Conservation (phyloP, 2,888 invertebrate genomes). For the Mythimna albipuncta region DNA sequence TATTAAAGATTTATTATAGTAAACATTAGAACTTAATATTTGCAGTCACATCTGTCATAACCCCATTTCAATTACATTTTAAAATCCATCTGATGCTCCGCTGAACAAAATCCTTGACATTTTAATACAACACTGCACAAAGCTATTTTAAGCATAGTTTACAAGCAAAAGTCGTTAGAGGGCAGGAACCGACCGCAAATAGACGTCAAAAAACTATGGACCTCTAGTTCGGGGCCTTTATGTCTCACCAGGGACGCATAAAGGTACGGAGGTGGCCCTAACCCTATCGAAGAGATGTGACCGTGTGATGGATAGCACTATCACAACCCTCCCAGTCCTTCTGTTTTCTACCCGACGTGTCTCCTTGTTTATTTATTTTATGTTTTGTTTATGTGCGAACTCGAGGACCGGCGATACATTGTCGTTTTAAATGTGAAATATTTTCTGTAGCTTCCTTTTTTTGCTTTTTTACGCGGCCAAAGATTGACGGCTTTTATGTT, state of each 20-base stretch:
- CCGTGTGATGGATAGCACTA: conserved; percentile 89
- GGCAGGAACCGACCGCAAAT: conserved; percentile 88
- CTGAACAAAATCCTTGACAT: conserved; percentile 46
- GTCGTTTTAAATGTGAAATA: conserved; percentile 65
- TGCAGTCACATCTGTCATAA: conserved; percentile 46
- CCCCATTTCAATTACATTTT: conserved; percentile 62
- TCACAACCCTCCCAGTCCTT: conserved; percentile 85
- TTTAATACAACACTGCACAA: conserved; percentile 57
- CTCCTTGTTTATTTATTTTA: conserved; percentile 88
- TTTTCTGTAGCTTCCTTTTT: conserved; percentile 66
- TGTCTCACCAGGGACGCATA: conserved; percentile 88
- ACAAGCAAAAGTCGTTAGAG: conserved; percentile 83
- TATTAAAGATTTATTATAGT: background rate
- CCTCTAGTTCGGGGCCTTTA: conserved; percentile 85
- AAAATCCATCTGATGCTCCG: conserved; percentile 50
- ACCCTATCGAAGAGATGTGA: conserved; percentile 90
- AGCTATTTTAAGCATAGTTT: conserved; percentile 70
- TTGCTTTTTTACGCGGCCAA: conserved; percentile 14
- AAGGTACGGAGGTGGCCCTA: conserved; percentile 89
- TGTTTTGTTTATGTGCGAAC: conserved; percentile 88
- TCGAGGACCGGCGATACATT: conserved; percentile 63
- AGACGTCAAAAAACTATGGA: conserved; percentile 90
- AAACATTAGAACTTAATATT: conserved; percentile 31
- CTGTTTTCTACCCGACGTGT: conserved; percentile 79
- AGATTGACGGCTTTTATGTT: conserved; percentile 55